phyloP scores from a whole-genome alignment of 2,888 invertebrate species.

The Lampropteryx suffumata region DNA sequence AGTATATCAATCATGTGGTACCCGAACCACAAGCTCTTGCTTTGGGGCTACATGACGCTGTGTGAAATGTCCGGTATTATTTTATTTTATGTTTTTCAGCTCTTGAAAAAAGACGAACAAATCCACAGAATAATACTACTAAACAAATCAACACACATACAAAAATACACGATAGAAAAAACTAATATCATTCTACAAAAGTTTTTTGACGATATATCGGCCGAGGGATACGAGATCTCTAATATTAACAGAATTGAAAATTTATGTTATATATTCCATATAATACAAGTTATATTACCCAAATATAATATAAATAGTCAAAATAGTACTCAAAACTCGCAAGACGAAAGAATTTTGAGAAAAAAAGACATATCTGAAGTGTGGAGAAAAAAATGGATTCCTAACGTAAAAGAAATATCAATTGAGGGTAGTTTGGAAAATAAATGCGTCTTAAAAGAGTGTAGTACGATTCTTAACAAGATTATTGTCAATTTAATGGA shows the following conservation, averaged over 20 bases:
- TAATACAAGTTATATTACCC: conserved; percentile 56
- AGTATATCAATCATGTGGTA: too few relatives aligned
- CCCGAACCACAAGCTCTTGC: too few relatives aligned
- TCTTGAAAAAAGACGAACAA: conserved; percentile 57
- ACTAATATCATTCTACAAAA: conserved; percentile 49
- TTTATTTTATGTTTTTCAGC: conserved; percentile 62
- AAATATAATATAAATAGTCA: conserved; percentile 42
- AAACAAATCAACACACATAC: conserved; percentile 61
- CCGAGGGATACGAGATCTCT: conserved; percentile 46
- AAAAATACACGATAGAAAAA: conserved; percentile 60
- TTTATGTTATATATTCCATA: conserved; percentile 56
- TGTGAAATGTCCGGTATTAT: too few relatives aligned
- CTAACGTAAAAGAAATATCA: conserved; percentile 38
- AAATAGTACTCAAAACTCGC: conserved; percentile 39
- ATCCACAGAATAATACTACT: conserved; percentile 56
- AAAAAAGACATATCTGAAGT: conserved; percentile 60
- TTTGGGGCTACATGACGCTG: too few relatives aligned
- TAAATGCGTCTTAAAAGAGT: conserved; percentile 47
- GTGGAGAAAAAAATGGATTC: conserved; percentile 70
- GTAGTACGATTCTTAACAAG: conserved; percentile 60
- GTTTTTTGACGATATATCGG: conserved; percentile 40
- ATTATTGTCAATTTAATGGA: conserved; percentile 61
- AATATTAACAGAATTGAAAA: conserved; percentile 55
- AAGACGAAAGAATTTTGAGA: conserved; percentile 46
- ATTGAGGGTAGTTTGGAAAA: conserved; percentile 43